Percentiles rank a stretch among this genome's conserved stretches.
Conservation (phyloP, 2,797 vertebrate genomes). For the Hoplostethus mediterraneus region DNA sequence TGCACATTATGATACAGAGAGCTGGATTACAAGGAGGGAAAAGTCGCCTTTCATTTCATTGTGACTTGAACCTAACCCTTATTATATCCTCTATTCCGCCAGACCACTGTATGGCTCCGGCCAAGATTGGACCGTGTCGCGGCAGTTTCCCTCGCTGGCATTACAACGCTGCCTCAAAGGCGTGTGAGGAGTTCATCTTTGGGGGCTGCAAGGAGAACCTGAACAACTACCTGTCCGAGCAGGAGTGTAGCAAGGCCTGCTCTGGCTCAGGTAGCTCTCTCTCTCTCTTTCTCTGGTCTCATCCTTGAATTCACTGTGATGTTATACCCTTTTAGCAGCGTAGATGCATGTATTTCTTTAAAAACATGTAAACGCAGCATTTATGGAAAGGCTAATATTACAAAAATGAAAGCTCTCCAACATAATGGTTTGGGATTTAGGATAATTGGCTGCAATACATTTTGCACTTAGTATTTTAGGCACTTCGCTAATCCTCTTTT, state of each 20-base stretch:
- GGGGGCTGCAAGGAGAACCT: conserved; percentile 90
- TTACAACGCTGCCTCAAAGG: conserved; percentile 84
- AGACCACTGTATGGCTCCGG: conserved; percentile 93
- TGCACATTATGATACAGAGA: no score
- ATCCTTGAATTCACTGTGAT: not conserved
- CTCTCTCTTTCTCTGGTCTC: not conserved
- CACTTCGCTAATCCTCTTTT: not conserved
- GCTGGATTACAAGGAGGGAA: no score
- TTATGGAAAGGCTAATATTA: not conserved
- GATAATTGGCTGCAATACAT: not conserved
- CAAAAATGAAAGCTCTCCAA: not conserved
- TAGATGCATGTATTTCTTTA: not conserved
- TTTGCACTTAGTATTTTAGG: not conserved
- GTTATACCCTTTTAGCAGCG: not conserved
- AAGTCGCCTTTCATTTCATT: no score
- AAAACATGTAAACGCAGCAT: not conserved
- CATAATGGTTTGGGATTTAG: not conserved
- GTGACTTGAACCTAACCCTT: not conserved
- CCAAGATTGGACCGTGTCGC: conserved; percentile 92
- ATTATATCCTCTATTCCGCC: not conserved
- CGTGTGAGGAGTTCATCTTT: conserved; percentile 84
- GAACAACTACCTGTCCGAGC: conserved; percentile 91
- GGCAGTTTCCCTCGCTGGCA: conserved; percentile 93
- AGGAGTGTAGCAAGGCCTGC: conserved; percentile 91
- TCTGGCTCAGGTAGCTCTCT: conserved; percentile 72